Conservation (phyloP, 1,140 invertebrate species). For the Lineus longissimus region DNA sequence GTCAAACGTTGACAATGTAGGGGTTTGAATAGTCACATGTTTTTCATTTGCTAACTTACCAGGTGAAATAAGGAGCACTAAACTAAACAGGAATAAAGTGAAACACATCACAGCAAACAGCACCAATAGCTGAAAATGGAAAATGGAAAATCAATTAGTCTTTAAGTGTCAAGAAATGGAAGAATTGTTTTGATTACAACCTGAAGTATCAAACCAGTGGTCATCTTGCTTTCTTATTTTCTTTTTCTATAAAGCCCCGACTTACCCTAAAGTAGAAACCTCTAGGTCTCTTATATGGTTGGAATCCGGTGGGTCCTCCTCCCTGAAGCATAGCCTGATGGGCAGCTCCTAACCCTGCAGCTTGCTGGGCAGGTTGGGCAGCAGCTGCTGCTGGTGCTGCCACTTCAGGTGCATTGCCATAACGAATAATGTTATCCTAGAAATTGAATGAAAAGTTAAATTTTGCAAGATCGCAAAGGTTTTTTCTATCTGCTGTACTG, state of each 20-base stretch:
- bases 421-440: slow-evolving; percentile 32
- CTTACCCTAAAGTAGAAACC: slow-evolving; percentile 75
- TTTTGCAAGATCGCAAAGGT: too few species aligned
- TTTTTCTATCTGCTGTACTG: too few species aligned
- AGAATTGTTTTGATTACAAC: not conserved
- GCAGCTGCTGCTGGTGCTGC: slow-evolving; percentile 17
- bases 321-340: slow-evolving; percentile 59
- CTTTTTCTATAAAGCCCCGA: too few species aligned
- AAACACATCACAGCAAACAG: slow-evolving; percentile 77
- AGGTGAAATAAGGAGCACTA: slow-evolving; percentile 81
- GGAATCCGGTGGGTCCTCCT: slow-evolving; percentile 64
- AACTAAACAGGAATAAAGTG: slow-evolving; percentile 77
- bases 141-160: slow-evolving; percentile 12
- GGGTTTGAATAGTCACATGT: too few species aligned
- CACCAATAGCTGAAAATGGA: slow-evolving; percentile 58
- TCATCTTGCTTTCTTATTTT: too few species aligned
- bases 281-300: slow-evolving; percentile 80
- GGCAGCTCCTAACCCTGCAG: slow-evolving; percentile 52
- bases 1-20: too few species aligned
- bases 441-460: slow-evolving; percentile 17
- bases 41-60: slow-evolving; percentile 50
- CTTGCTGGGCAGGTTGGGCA: slow-evolving; percentile 15
- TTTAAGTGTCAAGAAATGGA: not conserved
- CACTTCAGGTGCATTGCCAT: slow-evolving; percentile 29
- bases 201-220: too few species aligned